Conservation (phyloP, 2,113 vertebrate genomes). For the Limanda limanda region DNA sequence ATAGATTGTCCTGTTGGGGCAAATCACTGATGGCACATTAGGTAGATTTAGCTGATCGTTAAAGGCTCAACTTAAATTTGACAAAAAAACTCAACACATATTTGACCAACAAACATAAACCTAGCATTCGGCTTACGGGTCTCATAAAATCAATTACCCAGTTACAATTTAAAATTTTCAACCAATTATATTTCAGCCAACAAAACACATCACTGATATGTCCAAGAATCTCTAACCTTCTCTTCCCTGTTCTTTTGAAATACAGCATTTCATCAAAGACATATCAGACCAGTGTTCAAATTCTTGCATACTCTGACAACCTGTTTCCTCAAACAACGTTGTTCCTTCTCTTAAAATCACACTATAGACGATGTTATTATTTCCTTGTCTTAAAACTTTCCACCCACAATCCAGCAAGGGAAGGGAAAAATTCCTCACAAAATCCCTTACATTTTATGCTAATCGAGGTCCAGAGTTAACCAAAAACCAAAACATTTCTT, state of each 20-base stretch:
- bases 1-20: background rate
- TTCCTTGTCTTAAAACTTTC: background rate
- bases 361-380: background rate
- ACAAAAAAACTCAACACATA: no score
- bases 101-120: background rate
- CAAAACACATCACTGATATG: background rate
- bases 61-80: background rate
- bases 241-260: background rate
- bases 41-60: no score
- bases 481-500: no score
- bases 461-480: no score
- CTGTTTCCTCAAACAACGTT: background rate
- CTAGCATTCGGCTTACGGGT: background rate
- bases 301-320: background rate
- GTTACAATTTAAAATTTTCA: background rate
- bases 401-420: constrained; percentile 28
- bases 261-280: background rate
- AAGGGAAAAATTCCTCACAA: background rate
- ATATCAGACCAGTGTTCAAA: background rate
- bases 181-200: background rate
- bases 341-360: background rate
- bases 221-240: background rate
- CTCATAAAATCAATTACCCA: background rate
- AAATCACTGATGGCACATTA: background rate
- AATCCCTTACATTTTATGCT: no score